Evolutionary conservation across 2,888 invertebrate species (phyloP).

Genomic region (Scaeva pyrastri): DNA sequence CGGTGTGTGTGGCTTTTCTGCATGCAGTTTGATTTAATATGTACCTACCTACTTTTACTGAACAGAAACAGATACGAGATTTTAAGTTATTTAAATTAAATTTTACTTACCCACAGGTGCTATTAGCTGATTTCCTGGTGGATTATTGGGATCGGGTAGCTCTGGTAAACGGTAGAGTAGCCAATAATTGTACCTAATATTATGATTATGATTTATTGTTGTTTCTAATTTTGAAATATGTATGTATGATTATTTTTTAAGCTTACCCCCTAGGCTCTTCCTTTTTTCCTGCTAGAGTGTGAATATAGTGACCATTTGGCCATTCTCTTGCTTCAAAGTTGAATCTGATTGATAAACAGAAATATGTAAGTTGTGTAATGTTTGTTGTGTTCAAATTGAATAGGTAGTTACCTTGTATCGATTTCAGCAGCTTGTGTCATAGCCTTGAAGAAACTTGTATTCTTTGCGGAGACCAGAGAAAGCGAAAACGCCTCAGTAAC

Average conservation of each 20-base stretch:
- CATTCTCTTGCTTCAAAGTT: slow-evolving; percentile 93
- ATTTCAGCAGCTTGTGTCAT: slow-evolving; percentile 94
- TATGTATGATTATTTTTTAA: not conserved
- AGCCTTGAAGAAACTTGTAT: slow-evolving; percentile 88
- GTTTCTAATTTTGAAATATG: not conserved
- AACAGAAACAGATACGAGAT: slow-evolving; percentile 5
- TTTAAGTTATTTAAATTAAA: not conserved
- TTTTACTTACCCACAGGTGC: slow-evolving; percentile 92
- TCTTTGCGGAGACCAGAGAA: slow-evolving; percentile 89
- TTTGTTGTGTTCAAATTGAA: no score
- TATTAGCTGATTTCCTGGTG: slow-evolving; percentile 94
- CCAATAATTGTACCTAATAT: slow-evolving; percentile 93
- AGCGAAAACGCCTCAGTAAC: slow-evolving; percentile 92
- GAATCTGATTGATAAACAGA: slow-evolving; percentile 82
- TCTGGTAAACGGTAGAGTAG: slow-evolving; percentile 92
- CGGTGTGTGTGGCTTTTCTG: slow-evolving; percentile 21
- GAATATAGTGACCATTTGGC: slow-evolving; percentile 96
- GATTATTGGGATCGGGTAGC: slow-evolving; percentile 91
- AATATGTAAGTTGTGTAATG: not conserved
- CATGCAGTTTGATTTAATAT: slow-evolving; percentile 39
- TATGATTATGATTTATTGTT: not conserved
- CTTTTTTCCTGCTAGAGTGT: slow-evolving; percentile 88
- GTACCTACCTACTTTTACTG: slow-evolving; percentile 63
- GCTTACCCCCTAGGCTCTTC: slow-evolving; percentile 83
- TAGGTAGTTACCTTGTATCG: slow-evolving; percentile 85